Conservation (phyloP, 2,888 invertebrate species). For the Athripsodes cinereus region DNA sequence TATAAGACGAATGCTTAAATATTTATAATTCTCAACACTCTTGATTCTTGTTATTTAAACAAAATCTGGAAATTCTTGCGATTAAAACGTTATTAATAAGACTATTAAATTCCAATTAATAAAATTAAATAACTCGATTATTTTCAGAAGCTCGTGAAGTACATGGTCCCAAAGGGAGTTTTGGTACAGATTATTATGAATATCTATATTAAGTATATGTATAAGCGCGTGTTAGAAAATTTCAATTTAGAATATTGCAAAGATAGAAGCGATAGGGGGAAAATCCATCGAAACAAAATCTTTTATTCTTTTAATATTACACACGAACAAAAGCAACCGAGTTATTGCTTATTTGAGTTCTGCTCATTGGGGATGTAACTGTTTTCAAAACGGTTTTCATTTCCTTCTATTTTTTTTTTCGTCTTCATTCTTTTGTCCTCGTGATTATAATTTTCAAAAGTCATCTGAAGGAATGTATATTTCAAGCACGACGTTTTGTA, state of each 20-base stretch:
- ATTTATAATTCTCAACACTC: no score
- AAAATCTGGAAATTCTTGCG: no score
- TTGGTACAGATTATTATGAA: no score
- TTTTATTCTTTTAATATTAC: slow-evolving; percentile 1
- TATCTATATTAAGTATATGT: no score
- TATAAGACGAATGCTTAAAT: no score
- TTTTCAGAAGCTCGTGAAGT: no score
- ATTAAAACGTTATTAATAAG: no score
- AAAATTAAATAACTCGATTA: no score
- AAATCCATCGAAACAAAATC: background rate
- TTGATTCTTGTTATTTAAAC: no score
- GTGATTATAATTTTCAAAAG: background rate
- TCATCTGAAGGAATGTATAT: background rate
- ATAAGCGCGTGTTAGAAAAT: background rate
- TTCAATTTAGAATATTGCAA: background rate
- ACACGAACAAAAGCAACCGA: background rate
- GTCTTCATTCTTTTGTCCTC: background rate
- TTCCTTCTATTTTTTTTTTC: background rate
- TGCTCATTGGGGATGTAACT: background rate
- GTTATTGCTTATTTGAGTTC: background rate
- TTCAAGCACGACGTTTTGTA: background rate
- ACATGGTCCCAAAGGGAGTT: no score
- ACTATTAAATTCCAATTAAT: no score
- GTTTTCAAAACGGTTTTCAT: background rate
- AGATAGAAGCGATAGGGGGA: background rate